Evolutionary conservation across 2,797 vertebrate genomes (phyloP).

Genomic region (Anguilla marmorata): DNA sequence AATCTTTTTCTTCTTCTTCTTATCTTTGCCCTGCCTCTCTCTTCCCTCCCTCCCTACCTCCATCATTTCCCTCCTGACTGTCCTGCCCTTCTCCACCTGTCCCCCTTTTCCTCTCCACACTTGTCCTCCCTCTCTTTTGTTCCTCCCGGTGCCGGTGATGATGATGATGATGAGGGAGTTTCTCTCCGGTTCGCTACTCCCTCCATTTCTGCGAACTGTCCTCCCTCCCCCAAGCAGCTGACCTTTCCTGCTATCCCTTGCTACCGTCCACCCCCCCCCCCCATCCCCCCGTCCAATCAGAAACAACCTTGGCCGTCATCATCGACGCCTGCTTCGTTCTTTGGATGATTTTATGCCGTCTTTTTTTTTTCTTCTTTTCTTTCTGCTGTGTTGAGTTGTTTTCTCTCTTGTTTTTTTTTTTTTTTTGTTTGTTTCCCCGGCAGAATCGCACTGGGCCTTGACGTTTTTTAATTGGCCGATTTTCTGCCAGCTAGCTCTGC

Average conservation of each 20-base stretch:
- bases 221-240: conserved; percentile 56
- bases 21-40: neutral
- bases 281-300: neutral
- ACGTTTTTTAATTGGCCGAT: conserved; percentile 76
- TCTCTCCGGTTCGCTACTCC: conserved; percentile 36
- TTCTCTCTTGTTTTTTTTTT: conserved; percentile 16
- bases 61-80: neutral
- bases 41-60: neutral
- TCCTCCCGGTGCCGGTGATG: neutral
- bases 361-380: conserved; percentile 29
- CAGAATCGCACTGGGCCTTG: conserved; percentile 56
- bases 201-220: conserved; percentile 42
- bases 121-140: neutral
- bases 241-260: conserved; percentile 50
- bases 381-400: conserved; percentile 42
- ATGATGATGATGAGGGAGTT: neutral
- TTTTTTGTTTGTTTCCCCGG: neutral
- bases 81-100: neutral
- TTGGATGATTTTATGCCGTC: conserved; percentile 29
- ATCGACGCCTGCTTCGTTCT: neutral
- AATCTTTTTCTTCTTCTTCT: neutral
- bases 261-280: conserved; percentile 14
- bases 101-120: neutral
- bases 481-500: conserved; percentile 70
- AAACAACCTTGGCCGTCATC: neutral